These are phyloP conservation scores for Blomia tropicalis DNA, from an alignment of 2,888 invertebrate species.

Conservation along the genomic window DNA sequence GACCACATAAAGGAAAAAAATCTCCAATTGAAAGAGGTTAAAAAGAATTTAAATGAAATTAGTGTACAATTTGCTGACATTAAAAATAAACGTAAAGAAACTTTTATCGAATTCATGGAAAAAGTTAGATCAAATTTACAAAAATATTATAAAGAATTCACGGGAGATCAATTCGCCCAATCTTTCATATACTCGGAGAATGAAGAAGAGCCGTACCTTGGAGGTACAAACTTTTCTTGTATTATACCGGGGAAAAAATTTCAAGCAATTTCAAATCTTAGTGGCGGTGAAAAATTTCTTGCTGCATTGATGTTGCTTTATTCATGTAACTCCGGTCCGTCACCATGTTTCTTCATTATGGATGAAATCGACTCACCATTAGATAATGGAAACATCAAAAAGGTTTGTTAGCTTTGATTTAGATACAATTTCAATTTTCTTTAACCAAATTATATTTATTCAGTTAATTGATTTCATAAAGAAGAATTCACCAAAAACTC, in stretches of 20 bases:
- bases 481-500: background rate
- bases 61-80: too few species aligned
- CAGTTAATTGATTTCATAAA: background rate
- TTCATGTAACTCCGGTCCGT: background rate
- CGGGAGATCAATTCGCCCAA: background rate
- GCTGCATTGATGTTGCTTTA: background rate
- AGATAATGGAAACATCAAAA: background rate
- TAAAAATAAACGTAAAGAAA: background rate
- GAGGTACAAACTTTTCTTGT: background rate
- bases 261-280: background rate
- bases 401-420: background rate
- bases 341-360: conserved; percentile 1
- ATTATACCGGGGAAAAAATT: conserved; percentile 4
- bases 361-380: background rate
- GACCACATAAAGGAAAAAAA: too few species aligned
- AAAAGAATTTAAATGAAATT: too few species aligned
- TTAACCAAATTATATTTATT: background rate
- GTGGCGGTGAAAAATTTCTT: background rate
- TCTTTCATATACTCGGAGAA: background rate
- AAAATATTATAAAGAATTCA: background rate
- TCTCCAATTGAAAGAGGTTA: too few species aligned
- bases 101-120: background rate
- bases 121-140: background rate
- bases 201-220: conserved; percentile 6
- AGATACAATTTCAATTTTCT: too few species aligned